Base-by-base conservation (phyloP, 2,797 vertebrate genomes). In the Acanthopagrus latus region DNA sequence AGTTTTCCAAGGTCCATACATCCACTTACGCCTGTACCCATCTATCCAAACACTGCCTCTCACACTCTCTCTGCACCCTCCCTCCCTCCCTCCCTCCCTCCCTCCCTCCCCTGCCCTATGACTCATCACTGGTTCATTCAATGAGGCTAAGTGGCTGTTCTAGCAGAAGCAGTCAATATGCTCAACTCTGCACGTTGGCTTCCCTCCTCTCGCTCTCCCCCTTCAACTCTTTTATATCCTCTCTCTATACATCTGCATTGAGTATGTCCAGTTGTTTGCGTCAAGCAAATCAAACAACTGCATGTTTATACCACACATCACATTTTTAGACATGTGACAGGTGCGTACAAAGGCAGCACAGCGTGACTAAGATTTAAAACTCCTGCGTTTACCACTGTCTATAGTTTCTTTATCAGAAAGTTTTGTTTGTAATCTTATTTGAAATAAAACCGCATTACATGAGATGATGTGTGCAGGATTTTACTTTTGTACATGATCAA, bases 91-190 rank as follows among this genome's bases (percentile, higher is more conserved):
- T 27, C 44, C 4, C 47, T 23, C 27, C 41, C 11, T 4, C 11
- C 4, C 20, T 17, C 3, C 41, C 4, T 50, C 7, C 71, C 23
- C 57, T 67, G 57, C 74, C 80, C 80, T 87, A 76, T 92, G 91
- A 93, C 85, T 93, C 94, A 91, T 92, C 89, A 72, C 75, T 74
- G 84, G 81, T 84, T 92, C 80, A 91, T 89, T 91, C 90, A 84
- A 66, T 85, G 89, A 87, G 78, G 80, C 83, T 92, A 87, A 92
- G 92, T 90, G 92, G 86, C 85, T 83, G 82, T 71, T 92, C 82
- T 92, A 89, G 88, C 92, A 89, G 88, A 93, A 92, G 73, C 75
- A 59, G 87, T 93, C 91, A 89, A 89, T 93, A 89, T 91, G 90
- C 78, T 91, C 84, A 59, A 64, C 64, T 25, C 74, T 80, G 57